Conservation (phyloP, 2,888 invertebrate species). For the Odontothrips loti region DNA sequence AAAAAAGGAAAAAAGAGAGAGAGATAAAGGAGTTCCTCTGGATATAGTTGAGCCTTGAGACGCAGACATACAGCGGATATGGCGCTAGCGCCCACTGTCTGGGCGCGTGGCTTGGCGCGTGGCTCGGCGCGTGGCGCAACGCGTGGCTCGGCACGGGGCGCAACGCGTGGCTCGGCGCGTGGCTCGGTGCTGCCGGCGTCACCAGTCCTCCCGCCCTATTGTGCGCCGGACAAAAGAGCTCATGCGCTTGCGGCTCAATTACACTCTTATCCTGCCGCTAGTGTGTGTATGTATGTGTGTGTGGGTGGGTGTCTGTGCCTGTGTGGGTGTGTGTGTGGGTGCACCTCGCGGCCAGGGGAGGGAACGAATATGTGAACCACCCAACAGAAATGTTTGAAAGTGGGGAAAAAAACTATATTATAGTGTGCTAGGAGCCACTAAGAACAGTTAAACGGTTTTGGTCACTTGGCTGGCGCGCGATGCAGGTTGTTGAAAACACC, state of each 20-base stretch:
- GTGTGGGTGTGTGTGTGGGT: not conserved
- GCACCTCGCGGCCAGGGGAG: too few relatives aligned
- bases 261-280: not conserved
- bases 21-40: too few relatives aligned
- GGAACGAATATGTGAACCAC: too few relatives aligned
- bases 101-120: not conserved
- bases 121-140: not conserved
- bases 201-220: not conserved
- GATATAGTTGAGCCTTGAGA: too few relatives aligned
- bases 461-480: too few relatives aligned
- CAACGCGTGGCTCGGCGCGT: not conserved
- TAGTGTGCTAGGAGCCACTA: too few relatives aligned
- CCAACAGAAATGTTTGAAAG: too few relatives aligned
- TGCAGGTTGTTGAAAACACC: too few relatives aligned
- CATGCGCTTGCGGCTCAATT: not conserved
- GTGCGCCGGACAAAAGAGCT: not conserved
- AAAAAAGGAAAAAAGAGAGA: too few relatives aligned
- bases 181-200: not conserved
- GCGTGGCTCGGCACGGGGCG: not conserved
- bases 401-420: too few relatives aligned
- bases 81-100: not conserved
- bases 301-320: not conserved
- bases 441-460: too few relatives aligned
- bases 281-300: not conserved
- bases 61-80: too few relatives aligned